Percentiles rank a stretch among this genome's conserved stretches.
Evolutionary conservation across 2,888 invertebrate species (phyloP).

Genomic region (Cheilosia scutellata): DNA sequence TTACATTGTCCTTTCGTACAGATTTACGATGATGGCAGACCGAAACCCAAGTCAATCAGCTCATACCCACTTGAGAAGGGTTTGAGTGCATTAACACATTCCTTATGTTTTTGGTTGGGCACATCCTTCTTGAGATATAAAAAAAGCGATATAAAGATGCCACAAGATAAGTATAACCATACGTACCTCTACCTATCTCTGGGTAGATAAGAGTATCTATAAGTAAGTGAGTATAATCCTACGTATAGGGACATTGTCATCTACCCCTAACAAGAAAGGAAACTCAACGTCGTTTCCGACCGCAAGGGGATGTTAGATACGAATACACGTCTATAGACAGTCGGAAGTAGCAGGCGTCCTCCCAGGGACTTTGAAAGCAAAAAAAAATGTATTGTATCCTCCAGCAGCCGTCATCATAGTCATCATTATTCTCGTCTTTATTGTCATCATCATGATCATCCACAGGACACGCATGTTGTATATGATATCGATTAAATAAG

Average conservation of each 20-base stretch:
- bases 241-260: no score
- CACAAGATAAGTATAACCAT: background rate
- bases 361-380: background rate
- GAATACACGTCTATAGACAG: background rate
- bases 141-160: constrained; percentile 6
- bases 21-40: constrained; percentile 7
- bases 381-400: constrained; percentile 17
- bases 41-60: constrained; percentile 28
- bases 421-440: background rate
- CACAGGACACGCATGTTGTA: constrained; percentile 10
- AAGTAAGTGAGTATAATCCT: background rate
- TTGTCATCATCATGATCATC: constrained; percentile 45
- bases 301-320: background rate
- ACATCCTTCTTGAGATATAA: background rate
- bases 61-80: constrained; percentile 1
- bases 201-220: background rate
- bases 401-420: constrained; percentile 10
- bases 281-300: constrained; percentile 16
- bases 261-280: background rate
- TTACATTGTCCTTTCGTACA: constrained; percentile 9
- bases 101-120: background rate
- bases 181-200: constrained; percentile 1
- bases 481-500: constrained; percentile 49
- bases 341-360: background rate
- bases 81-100: constrained; percentile 28